A percentile compares a stretch with the other conserved stretches of the same genome.
Conservation (phyloP, 2,797 vertebrate species). For the Ctenopoma kingsleyae region DNA sequence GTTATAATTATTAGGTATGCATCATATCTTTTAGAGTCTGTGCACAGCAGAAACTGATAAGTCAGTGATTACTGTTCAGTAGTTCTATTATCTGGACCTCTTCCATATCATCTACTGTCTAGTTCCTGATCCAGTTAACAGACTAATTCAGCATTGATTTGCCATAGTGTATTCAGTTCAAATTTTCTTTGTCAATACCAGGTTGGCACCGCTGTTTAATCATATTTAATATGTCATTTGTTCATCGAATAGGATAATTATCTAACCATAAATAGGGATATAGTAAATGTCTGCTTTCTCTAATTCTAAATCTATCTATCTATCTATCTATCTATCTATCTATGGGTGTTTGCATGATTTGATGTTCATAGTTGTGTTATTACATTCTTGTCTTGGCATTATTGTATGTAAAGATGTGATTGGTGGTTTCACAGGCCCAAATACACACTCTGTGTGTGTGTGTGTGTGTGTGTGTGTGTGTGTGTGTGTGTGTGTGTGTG, state of each 20-base stretch:
- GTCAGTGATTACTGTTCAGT: not conserved
- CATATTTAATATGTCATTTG: not conserved
- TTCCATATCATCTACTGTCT: conserved; percentile 12
- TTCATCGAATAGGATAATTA: not conserved
- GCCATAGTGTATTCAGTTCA: not conserved
- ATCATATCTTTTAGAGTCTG: conserved; percentile 12
- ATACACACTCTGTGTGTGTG: not conserved
- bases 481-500: conserved; percentile 2
- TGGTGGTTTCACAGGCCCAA: not conserved
- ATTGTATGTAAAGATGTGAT: conserved; percentile 8
- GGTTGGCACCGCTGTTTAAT: not conserved
- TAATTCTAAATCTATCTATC: too few species aligned
- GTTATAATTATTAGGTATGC: conserved; percentile 1
- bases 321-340: too few species aligned
- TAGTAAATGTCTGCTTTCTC: not conserved
- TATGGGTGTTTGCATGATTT: not conserved
- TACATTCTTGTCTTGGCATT: conserved; percentile 5
- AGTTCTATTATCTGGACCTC: not conserved
- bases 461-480: too few species aligned
- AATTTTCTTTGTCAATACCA: not conserved
- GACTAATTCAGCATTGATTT: conserved; percentile 26
- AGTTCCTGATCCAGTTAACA: conserved; percentile 1
- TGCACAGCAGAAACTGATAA: not conserved
- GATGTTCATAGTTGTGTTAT: conserved; percentile 12
- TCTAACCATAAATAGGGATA: not conserved